These are phyloP conservation scores for Pteropus rufus DNA, from an alignment of 2,797 vertebrate genomes.

Conservation along the genomic window DNA sequence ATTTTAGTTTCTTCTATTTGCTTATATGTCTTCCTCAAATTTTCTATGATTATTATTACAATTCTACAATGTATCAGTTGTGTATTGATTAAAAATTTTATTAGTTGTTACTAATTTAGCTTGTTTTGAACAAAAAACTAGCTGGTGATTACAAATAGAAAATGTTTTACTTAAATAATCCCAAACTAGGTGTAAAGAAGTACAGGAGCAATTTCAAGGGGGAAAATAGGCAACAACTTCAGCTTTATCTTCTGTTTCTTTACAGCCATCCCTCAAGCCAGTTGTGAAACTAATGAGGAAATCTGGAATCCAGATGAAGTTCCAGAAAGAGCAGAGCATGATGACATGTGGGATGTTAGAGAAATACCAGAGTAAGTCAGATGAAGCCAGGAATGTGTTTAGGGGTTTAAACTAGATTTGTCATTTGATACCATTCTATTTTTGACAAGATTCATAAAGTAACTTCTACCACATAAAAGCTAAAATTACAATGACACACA, in stretches of 20 bases:
- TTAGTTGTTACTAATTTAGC: constrained; percentile 25
- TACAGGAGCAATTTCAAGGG: constrained; percentile 2
- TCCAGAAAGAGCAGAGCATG: constrained; percentile 80
- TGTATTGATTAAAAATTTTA: constrained; percentile 28
- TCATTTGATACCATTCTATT: constrained; percentile 32
- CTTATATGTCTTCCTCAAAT: neutral
- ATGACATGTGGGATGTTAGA: constrained; percentile 82
- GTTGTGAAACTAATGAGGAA: constrained; percentile 62
- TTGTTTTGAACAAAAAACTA: neutral
- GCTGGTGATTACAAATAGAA: constrained; percentile 21
- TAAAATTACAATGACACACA: constrained; percentile 33
- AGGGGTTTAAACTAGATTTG: constrained; percentile 4
- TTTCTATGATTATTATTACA: constrained; percentile 24
- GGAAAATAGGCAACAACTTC: neutral
- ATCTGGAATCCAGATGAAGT: constrained; percentile 84
- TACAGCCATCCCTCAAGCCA: constrained; percentile 63
- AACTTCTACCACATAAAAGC: constrained; percentile 29
- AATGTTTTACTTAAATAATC: constrained; percentile 4
- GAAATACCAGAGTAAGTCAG: constrained; percentile 85
- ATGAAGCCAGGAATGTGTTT: constrained; percentile 39
- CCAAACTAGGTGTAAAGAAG: neutral
- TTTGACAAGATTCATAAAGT: constrained; percentile 53
- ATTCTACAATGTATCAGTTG: neutral
- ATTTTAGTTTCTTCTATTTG: constrained; percentile 33
- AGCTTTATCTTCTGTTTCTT: constrained; percentile 30